Evolutionary conservation across 1,140 invertebrate species (phyloP).

Genomic region (Microplitis demolitor): DNA sequence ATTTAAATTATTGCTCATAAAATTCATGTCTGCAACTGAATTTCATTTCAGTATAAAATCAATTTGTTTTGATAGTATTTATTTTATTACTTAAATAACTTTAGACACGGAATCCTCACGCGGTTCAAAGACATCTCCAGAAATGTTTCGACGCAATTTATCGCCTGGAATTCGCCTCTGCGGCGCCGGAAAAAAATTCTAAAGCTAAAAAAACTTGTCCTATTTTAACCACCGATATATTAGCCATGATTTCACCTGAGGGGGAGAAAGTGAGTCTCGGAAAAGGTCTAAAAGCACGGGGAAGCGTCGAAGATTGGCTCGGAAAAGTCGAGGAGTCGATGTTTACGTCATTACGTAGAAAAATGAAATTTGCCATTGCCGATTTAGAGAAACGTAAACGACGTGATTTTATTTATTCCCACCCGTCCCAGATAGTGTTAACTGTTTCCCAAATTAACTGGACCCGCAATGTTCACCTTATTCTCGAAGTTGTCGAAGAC

Average conservation of each 20-base stretch:
- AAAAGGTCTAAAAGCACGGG: conserved; percentile 83
- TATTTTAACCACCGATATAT: conserved; percentile 76
- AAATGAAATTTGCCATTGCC: conserved; percentile 74
- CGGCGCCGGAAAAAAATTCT: conserved; percentile 14
- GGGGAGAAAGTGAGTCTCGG: conserved; percentile 77
- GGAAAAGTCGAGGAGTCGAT: conserved; percentile 86
- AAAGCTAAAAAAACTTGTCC: conserved; percentile 41
- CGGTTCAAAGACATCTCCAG: conserved; percentile 46
- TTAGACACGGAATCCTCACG: conserved; percentile 75
- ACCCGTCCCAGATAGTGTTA: conserved; percentile 72
- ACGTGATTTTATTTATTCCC: conserved; percentile 67
- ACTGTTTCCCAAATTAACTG: conserved; percentile 88
- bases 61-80: background rate
- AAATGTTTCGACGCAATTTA: conserved; percentile 46
- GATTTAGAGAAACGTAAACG: conserved; percentile 66
- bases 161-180: conserved; percentile 73
- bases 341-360: conserved; percentile 74
- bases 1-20: too few species aligned
- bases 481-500: conserved; percentile 65
- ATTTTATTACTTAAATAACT: background rate
- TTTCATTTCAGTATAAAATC: too few species aligned
- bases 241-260: conserved; percentile 87
- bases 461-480: conserved; percentile 75
- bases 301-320: conserved; percentile 89
- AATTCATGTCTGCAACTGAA: too few species aligned